These are phyloP conservation scores for Psittacula cyanocephala DNA, from an alignment of 2,113 vertebrate genomes.

Conservation along the genomic window DNA sequence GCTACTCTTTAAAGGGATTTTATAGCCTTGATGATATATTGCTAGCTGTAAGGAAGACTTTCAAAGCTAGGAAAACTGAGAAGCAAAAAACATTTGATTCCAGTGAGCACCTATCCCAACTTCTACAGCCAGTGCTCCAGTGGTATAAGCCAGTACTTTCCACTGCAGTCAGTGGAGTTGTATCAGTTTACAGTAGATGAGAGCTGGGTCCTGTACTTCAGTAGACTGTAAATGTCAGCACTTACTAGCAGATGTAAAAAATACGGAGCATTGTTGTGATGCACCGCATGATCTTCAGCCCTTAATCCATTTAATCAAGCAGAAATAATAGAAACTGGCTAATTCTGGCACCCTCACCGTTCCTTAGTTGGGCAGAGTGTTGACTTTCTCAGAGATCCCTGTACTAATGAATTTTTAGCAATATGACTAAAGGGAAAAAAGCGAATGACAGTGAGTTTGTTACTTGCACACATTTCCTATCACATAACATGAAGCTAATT, in stretches of 20 bases:
- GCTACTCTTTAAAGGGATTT: not conserved
- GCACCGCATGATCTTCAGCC: not conserved
- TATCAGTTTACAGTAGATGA: not conserved
- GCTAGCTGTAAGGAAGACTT: not conserved
- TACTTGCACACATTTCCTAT: not conserved
- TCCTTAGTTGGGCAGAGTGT: not conserved
- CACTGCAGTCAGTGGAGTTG: not conserved
- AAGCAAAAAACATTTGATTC: not conserved
- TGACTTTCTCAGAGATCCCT: not conserved
- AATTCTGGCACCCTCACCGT: not conserved
- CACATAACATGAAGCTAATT: not conserved
- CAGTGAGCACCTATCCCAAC: not conserved
- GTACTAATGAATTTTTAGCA: not conserved
- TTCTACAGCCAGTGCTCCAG: not conserved
- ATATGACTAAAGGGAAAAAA: not conserved
- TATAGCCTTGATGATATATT: not conserved
- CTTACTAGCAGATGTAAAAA: not conserved
- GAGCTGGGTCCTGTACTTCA: not conserved
- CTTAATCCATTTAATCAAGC: conserved; percentile 12
- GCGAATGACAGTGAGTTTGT: not conserved
- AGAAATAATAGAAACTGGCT: conserved; percentile 5
- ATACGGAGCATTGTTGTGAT: not conserved
- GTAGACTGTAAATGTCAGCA: not conserved
- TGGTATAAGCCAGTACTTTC: not conserved
- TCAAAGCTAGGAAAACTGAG: not conserved